These are phyloP conservation scores for Pachydiplax longipennis DNA, from an alignment of 2,888 invertebrate genomes.

Conservation along the genomic window DNA sequence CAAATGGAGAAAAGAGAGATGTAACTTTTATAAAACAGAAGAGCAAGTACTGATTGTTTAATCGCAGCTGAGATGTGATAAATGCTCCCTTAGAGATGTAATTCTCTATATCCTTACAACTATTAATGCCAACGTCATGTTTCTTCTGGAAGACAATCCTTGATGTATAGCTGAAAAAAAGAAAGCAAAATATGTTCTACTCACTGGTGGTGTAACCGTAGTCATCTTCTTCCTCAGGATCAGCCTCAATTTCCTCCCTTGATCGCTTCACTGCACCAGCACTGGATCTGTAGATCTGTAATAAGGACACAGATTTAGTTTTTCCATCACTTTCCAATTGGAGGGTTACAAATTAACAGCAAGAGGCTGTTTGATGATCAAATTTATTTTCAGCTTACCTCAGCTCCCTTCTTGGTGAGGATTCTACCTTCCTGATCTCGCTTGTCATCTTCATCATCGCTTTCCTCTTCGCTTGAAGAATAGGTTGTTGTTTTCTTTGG, in stretches of 20 bases:
- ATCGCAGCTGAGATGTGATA: too few relatives aligned
- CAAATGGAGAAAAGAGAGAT: too few relatives aligned
- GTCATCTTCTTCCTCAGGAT: constrained; percentile 87
- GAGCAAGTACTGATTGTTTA: too few relatives aligned
- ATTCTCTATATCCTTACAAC: too few relatives aligned
- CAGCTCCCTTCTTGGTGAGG: constrained; percentile 77
- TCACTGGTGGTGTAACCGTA: constrained; percentile 94
- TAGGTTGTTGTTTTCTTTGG: constrained; percentile 56
- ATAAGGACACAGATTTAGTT: constrained; percentile 47
- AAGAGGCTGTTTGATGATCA: background rate
- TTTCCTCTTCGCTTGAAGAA: constrained; percentile 67
- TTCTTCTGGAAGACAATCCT: too few relatives aligned
- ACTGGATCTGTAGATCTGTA: constrained; percentile 86
- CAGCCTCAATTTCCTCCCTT: constrained; percentile 79
- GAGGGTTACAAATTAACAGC: background rate
- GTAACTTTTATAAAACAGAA: too few relatives aligned
- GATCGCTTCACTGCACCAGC: constrained; percentile 83
- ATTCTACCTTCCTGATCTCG: constrained; percentile 82
- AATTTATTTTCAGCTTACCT: constrained; percentile 61
- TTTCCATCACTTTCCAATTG: background rate
- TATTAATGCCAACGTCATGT: too few relatives aligned
- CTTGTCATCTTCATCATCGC: constrained; percentile 75
- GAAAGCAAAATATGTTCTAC: constrained; percentile 57
- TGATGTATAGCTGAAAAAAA: background rate
- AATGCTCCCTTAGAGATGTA: too few relatives aligned